These are phyloP conservation scores for Trissolcus basalis DNA, from an alignment of 1,140 invertebrate species.

Conservation along the genomic window DNA sequence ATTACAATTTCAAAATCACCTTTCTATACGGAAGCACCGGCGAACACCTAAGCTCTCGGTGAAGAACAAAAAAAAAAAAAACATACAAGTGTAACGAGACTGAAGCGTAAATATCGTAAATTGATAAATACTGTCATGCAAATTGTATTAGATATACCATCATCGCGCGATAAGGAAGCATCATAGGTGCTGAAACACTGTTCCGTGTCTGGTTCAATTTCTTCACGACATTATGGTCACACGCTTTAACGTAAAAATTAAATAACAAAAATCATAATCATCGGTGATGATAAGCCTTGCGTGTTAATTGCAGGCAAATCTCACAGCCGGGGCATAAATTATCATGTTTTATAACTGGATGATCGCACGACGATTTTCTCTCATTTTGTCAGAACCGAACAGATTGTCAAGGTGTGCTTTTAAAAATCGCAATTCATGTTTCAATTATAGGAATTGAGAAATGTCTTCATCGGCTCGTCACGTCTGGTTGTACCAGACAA, in stretches of 20 bases:
- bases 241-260: neutral
- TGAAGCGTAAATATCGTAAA: neutral
- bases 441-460: conserved; percentile 29
- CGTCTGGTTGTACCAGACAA: neutral
- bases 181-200: conserved; percentile 46
- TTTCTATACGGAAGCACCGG: too few species aligned
- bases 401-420: too few species aligned
- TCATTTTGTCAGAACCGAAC: too few species aligned
- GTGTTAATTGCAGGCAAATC: conserved; percentile 46
- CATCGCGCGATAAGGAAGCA: conserved; percentile 48
- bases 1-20: too few species aligned
- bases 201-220: conserved; percentile 30
- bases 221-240: conserved; percentile 14
- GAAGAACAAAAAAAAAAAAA: too few species aligned
- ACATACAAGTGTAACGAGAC: conserved; percentile 3
- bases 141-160: conserved; percentile 46
- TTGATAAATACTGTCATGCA: conserved; percentile 46
- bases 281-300: conserved; percentile 37
- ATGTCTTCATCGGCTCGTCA: neutral
- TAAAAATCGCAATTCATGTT: neutral
- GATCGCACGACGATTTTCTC: conserved; percentile 11
- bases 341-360: conserved; percentile 29
- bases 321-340: conserved; percentile 27
- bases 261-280: conserved; percentile 37
- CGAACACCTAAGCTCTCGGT: too few species aligned